Evolutionary conservation across 2,888 invertebrate genomes (phyloP).

Genomic region (Artemia sp.): DNA sequence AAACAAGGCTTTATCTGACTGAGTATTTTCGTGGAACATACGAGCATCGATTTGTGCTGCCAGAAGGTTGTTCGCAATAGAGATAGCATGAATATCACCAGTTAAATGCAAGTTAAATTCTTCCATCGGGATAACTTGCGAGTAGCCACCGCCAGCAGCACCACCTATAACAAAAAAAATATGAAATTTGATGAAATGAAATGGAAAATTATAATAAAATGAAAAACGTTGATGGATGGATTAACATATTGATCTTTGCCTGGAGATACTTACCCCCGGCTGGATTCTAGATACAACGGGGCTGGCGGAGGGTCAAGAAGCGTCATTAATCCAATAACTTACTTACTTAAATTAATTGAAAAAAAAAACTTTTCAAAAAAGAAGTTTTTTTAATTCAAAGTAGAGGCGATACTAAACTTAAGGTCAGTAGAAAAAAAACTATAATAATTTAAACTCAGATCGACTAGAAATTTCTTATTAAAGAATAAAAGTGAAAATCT

Average conservation of each 20-base stretch:
- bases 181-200: not conserved
- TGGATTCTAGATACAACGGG: too few species aligned
- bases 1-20: constrained; percentile 65
- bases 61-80: constrained; percentile 90
- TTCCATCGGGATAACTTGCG: constrained; percentile 95
- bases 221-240: not conserved
- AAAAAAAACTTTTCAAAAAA: too few species aligned
- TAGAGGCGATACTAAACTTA: too few species aligned
- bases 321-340: too few species aligned
- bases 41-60: constrained; percentile 92
- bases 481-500: too few species aligned
- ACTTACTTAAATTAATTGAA: too few species aligned
- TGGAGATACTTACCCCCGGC: not conserved
- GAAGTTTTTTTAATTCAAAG: too few species aligned
- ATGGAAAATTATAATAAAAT: not conserved
- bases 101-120: constrained; percentile 96
- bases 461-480: too few species aligned
- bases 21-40: constrained; percentile 90
- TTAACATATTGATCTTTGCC: not conserved
- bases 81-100: constrained; percentile 96
- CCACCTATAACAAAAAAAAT: constrained; percentile 43
- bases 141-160: constrained; percentile 95
- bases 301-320: too few species aligned
- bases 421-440: too few species aligned
- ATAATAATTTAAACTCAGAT: too few species aligned